phyloP scores from a whole-genome alignment of 2,113 vertebrate genomes.

The Poicephalus meyeri region DNA sequence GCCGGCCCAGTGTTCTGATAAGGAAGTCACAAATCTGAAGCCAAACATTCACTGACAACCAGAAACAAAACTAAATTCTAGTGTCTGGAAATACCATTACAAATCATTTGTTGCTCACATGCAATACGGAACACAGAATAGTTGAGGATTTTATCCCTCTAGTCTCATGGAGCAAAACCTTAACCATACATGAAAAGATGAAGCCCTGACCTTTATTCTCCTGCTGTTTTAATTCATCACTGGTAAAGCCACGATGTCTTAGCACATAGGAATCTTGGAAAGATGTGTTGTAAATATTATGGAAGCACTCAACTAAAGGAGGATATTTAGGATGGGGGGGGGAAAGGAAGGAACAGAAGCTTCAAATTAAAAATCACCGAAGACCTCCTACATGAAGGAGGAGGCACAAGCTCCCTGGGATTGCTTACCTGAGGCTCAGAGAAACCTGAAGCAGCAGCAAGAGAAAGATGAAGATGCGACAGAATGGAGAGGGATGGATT shows the following conservation, averaged over 20 bases:
- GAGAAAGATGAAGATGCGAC: constrained; percentile 74
- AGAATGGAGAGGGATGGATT: constrained; percentile 75
- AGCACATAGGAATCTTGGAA: neutral
- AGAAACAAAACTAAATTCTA: neutral
- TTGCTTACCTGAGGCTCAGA: constrained; percentile 68
- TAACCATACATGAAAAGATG: neutral
- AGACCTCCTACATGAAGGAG: neutral
- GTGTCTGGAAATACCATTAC: neutral
- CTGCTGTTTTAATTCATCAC: neutral
- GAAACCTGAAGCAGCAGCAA: constrained; percentile 73
- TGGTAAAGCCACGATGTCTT: neutral
- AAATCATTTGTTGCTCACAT: neutral
- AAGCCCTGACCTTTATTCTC: neutral
- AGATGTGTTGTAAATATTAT: accelerated
- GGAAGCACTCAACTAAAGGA: neutral
- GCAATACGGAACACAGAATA: neutral
- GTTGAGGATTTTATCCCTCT: neutral
- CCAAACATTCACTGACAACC: neutral
- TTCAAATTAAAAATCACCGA: neutral
- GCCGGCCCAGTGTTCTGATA: neutral
- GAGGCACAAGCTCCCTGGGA: neutral
- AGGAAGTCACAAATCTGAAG: neutral
- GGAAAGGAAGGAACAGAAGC: neutral
- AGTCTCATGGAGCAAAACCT: neutral
- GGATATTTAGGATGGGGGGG: neutral